Evolutionary conservation across 2,888 invertebrate species (phyloP), one percentile per base, ranked within the genome.

Genomic region (Pollenia amentaria): DNA sequence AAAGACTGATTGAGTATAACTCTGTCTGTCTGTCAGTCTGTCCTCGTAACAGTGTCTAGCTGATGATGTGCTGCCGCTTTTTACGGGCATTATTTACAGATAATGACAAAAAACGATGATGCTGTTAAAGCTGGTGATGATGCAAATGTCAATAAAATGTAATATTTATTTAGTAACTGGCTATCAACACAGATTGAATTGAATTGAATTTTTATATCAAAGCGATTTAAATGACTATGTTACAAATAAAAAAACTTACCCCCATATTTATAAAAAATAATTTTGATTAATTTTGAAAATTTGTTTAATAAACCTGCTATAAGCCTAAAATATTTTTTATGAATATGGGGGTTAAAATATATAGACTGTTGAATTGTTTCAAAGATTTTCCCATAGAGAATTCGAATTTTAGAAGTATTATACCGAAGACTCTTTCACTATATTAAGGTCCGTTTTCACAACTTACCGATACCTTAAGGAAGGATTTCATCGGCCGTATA

Each of bases 101-200:
- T 42, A 16, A 53, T n/a, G 65, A 44, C 9, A 42, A 46, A 18
- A 40, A 18, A 12, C 38, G 38, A 65, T 67, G 55, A 14, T 21
- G 64, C 44, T 64, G 70, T 9, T 76, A 53, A 11, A 44, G 64
- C 16, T 55, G 42, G n/a, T 48, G 70, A 70, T 85, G 85, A 79
- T 80, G 86, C 79, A 84, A 87, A 84, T 87, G 83, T 87, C 86
- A 84, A 87, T 87, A 84, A 80, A 79, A 83, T 79, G n/a, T 87
- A 55, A 76, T 69, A 73, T 78, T 16, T 64, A 29, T 29, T 21
- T 76, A 62, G 78, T 64, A 86, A 79, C 73, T 57, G 67, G 48
- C 70, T 76, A 65, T 76, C 64, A 38, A 51, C n/a, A 46, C 62
- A 21, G 42, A 73, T 60, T 57, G 48, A 16, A 65, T 29, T 48